These are phyloP conservation scores for Achlya flavicornis DNA, from an alignment of 2,888 invertebrate genomes.

Conservation along the genomic window DNA sequence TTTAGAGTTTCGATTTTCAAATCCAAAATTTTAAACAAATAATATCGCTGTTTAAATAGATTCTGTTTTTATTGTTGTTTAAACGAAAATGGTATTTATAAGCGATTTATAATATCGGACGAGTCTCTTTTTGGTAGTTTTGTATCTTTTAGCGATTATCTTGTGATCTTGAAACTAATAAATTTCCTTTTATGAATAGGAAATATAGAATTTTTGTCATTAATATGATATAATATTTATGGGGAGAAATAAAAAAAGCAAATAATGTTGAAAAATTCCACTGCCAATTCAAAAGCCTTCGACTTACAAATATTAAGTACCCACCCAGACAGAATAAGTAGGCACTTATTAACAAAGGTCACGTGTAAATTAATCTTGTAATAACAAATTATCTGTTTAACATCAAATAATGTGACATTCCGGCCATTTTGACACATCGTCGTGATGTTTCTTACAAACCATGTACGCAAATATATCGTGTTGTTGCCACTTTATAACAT, in stretches of 20 bases:
- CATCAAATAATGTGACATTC: conserved; percentile 59
- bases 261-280: too few species aligned
- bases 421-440: conserved; percentile 61
- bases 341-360: conserved; percentile 8
- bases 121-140: too few species aligned
- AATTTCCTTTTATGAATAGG: not conserved
- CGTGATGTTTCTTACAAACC: conserved; percentile 67
- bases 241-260: too few species aligned
- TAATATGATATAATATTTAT: too few species aligned
- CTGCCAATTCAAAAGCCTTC: not conserved
- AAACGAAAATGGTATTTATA: not conserved
- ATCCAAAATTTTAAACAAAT: conserved; percentile 8
- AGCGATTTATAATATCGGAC: not conserved
- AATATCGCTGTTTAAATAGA: not conserved
- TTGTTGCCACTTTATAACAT: conserved; percentile 35
- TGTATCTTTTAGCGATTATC: not conserved
- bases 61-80: not conserved
- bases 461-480: conserved; percentile 57
- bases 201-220: not conserved
- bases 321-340: conserved; percentile 1
- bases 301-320: not conserved
- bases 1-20: conserved; percentile 20
- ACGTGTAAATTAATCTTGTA: conserved; percentile 47
- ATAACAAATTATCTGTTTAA: conserved; percentile 41
- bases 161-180: not conserved